Base-by-base conservation (phyloP, 2,113 vertebrate species). In the Apistogramma diplotaenia region DNA sequence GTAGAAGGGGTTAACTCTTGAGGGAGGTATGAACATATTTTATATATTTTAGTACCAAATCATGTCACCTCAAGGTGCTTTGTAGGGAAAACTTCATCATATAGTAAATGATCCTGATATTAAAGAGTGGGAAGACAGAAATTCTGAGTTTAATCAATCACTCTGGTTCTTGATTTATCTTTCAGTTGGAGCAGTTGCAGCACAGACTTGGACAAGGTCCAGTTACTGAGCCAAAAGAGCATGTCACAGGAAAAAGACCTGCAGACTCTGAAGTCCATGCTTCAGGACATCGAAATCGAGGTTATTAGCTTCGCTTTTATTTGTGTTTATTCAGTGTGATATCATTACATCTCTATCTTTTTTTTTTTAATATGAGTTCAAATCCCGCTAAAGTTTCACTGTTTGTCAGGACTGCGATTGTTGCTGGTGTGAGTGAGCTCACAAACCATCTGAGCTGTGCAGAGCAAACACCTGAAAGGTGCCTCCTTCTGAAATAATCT, bases 311-410 rank as follows among this genome's bases (percentile, higher is more conserved):
- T 15, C 16, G 18, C 46, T 6, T 12, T 0, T 49, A 19, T 11
- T 12, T 67, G 0, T 27, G 46, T 70, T 49, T 2, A 70, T 70
- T 49, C 62, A 70, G 0, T 70, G 27, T 0, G 40, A 49, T 70
- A 19, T 49, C 62, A 49, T 70, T 49, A 19, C 2, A 49, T 19
- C 3, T 27, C 23, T 10, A 2, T 67, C 2, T 16, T 19, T 46
- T 46, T 8, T 4, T 65, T n/a, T n/a, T n/a, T n/a, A n/a, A n/a
- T n/a, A 25, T 18, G 21, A 65, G 4, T n/a, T n/a, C n/a, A 3
- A 46, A 46, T n/a, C n/a, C n/a, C n/a, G n/a, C n/a, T n/a, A 2
- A 46, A 5, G 16, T 65, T 25, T 65, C 18, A 40, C 37, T 46
- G 0, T 46, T 27, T 1, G 18, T 16, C 4, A 67, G 3, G 27